Conservation (phyloP, 2,113 vertebrate genomes). For the Platanista minor region DNA sequence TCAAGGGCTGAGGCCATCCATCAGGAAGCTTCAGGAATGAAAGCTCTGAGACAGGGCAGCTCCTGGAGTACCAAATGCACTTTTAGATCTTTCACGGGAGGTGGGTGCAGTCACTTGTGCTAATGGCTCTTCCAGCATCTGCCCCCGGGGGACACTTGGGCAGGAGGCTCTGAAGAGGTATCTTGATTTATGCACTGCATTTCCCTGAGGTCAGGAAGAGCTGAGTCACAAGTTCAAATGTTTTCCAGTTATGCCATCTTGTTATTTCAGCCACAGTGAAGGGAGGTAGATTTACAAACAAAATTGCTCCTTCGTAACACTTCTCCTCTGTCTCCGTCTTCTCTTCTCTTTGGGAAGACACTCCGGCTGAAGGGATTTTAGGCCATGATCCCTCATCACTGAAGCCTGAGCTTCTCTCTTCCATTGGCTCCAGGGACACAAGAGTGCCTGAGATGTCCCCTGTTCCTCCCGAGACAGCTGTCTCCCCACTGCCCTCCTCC, state of each 20-base stretch:
- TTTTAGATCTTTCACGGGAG: neutral
- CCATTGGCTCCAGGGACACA: neutral
- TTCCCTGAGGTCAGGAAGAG: conserved; percentile 32
- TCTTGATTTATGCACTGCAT: conserved; percentile 4
- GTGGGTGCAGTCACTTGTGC: neutral
- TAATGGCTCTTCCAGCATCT: neutral
- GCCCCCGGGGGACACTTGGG: neutral
- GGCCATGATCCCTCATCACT: neutral
- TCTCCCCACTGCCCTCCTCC: neutral
- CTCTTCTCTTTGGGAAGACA: neutral
- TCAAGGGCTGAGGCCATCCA: neutral
- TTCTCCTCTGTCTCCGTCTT: neutral
- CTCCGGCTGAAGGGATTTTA: neutral
- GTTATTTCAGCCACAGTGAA: neutral
- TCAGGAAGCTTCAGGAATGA: neutral
- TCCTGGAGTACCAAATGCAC: neutral
- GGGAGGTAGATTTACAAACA: neutral
- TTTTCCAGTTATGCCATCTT: conserved; percentile 36
- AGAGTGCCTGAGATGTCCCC: no score
- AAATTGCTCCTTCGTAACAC: neutral
- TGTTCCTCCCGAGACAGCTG: neutral
- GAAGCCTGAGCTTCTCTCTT: neutral
- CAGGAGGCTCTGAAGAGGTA: fast-evolving
- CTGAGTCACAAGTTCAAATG: conserved; percentile 31
- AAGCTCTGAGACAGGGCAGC: neutral